A percentile compares a stretch with the other conserved stretches of the same genome.
phyloP scores from a whole-genome alignment of 1,140 invertebrate genomes.

The Augochlora pura region DNA sequence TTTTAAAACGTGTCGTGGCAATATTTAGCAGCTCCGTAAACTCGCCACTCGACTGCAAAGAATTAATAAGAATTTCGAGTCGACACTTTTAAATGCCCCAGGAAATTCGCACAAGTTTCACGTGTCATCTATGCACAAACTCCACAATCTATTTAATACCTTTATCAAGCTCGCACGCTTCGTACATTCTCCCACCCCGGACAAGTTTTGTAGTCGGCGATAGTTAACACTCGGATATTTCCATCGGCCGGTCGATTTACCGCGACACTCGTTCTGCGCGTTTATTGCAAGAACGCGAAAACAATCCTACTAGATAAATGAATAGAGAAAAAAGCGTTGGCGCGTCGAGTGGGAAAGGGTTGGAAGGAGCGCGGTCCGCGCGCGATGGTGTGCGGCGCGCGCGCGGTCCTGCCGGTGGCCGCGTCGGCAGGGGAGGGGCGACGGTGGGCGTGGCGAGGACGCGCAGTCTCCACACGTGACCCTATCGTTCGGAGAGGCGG shows the following conservation, averaged over 20 bases:
- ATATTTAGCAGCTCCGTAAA: no score
- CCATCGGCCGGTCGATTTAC: neutral
- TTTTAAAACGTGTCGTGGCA: no score
- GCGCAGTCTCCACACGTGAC: slow-evolving; percentile 76
- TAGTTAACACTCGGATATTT: no score
- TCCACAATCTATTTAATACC: no score
- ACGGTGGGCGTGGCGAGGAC: slow-evolving; percentile 71
- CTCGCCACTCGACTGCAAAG: no score
- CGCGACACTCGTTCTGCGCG: neutral
- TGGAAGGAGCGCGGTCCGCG: neutral
- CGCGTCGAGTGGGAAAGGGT: slow-evolving; percentile 13
- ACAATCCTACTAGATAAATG: slow-evolving; percentile 17
- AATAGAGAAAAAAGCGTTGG: neutral
- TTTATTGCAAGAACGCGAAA: neutral
- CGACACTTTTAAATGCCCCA: no score
- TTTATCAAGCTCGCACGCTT: no score
- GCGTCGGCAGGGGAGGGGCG: slow-evolving; percentile 37
- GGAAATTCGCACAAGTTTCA: no score
- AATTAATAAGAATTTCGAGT: no score
- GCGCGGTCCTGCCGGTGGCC: neutral
- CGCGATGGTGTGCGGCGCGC: slow-evolving; percentile 11
- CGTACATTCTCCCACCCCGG: no score
- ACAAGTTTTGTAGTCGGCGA: no score
- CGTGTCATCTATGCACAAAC: no score
- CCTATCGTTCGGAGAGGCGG: slow-evolving; percentile 69